Base-by-base conservation (phyloP, 2,113 vertebrate species). In the Indri indri region DNA sequence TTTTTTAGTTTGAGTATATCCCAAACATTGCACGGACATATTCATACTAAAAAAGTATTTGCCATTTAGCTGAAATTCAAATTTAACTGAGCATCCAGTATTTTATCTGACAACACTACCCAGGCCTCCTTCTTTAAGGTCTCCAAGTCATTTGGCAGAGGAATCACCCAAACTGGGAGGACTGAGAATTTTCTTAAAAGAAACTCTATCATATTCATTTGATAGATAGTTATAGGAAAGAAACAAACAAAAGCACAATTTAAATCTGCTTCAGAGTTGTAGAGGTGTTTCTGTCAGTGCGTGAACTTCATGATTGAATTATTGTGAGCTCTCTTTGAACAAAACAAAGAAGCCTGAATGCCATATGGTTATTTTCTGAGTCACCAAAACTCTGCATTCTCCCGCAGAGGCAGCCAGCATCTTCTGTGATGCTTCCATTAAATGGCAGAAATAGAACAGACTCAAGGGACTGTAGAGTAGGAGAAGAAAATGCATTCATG, bases 301-400 rank as follows among this genome's bases (percentile, higher is more conserved):
- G 34, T 1, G 1, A 65, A 50, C 81, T 52, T 90, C 17, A 30
- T 18, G 7, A 73, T 0, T 76, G 37, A 93, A 85, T 88, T 30
- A 61, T 17, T 47, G 32, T 61, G 57, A 83, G 18, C 22, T 83
- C 23, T 70, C n/a, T 96, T 79, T 76, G 50, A 32, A 50, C 54
- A 84, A 61, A 71, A 90, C 23, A 45, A 85, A 42, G 14, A 87
- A 65, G 54, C 1, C 13, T 65, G 37, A 93, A 74, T 50, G 68
- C 59, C 76, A 93, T 23, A 27, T 84, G 66, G 80, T 42, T 93
- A 30, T 90, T 89, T 87, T 93, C 25, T 90, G 84, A 95, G 95
- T 94, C 87, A 94, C 94, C 90, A 30, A 80, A 83, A 95, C 47
- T 70, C 54, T 50, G 61, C 3, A 4, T 82, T 89, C 40, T 73